These are phyloP conservation scores for Timandra comae DNA, from an alignment of 2,888 invertebrate species.

Conservation along the genomic window DNA sequence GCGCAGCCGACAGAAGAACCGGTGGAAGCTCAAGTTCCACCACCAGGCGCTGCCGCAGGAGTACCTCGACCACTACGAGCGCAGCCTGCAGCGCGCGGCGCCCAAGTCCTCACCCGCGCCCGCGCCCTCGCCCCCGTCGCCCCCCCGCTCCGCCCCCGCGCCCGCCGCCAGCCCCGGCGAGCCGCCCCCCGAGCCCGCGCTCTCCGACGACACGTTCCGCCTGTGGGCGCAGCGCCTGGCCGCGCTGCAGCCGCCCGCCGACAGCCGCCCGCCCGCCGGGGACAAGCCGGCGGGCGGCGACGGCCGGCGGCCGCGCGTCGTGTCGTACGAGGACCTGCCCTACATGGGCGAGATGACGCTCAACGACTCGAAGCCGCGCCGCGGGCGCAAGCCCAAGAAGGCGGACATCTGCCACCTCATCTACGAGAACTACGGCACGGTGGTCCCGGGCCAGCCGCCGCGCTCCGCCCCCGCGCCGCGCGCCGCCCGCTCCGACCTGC, in stretches of 20 bases:
- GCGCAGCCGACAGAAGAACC: constrained; percentile 77
- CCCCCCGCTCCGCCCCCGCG: too few relatives aligned
- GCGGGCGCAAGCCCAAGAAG: constrained; percentile 93
- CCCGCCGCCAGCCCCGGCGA: neutral
- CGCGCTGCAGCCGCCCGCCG: constrained; percentile 80
- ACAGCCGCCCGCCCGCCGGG: constrained; percentile 42
- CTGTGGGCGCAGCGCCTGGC: constrained; percentile 86
- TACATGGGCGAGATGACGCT: constrained; percentile 96
- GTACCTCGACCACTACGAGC: constrained; percentile 87
- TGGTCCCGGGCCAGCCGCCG: constrained; percentile 84
- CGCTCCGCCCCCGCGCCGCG: constrained; percentile 31
- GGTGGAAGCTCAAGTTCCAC: constrained; percentile 87
- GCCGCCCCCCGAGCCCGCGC: constrained; percentile 5
- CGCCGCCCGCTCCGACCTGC: constrained; percentile 43
- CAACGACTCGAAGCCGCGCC: constrained; percentile 89
- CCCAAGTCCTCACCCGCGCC: too few relatives aligned
- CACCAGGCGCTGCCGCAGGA: constrained; percentile 88
- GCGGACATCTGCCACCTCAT: constrained; percentile 94
- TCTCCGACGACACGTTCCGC: constrained; percentile 81
- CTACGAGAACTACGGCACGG: constrained; percentile 93
- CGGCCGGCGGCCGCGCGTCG: constrained; percentile 64
- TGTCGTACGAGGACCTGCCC: constrained; percentile 88
- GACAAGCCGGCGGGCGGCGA: constrained; percentile 54
- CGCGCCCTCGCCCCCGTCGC: too few relatives aligned
- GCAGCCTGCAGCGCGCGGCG: constrained; percentile 76